Evolutionary conservation across 2,797 vertebrate genomes (phyloP).

Genomic region (Astyanax mexicanus): DNA sequence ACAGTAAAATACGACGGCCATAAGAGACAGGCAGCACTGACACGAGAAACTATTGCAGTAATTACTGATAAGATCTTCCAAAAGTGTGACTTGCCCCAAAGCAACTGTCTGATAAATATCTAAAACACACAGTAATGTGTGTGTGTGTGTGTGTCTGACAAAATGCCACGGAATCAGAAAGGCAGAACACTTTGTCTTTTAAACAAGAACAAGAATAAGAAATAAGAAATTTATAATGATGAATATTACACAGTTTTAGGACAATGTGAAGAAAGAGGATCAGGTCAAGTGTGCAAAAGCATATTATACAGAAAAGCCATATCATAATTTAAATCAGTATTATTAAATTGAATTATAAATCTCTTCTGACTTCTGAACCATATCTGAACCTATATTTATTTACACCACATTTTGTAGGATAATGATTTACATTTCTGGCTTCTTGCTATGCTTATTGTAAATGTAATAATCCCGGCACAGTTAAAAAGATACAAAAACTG

Average conservation of each 20-base stretch:
- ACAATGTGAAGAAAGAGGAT: too few species aligned
- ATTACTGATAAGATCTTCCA: background rate
- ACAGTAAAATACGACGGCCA: background rate
- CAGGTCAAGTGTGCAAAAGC: background rate
- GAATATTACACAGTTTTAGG: background rate
- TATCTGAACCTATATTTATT: background rate
- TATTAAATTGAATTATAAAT: too few species aligned
- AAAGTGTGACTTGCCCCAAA: background rate
- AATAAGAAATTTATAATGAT: background rate
- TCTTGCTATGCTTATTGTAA: background rate
- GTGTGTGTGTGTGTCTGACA: background rate
- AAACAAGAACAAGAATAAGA: background rate
- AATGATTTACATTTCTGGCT: background rate
- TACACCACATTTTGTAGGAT: background rate
- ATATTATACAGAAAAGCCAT: background rate
- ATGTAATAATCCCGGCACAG: too few species aligned
- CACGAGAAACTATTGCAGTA: background rate
- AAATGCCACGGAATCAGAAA: background rate
- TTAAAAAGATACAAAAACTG: background rate
- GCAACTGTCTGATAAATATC: slow-evolving; percentile 4
- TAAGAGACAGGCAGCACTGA: background rate
- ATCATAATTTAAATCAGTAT: too few species aligned
- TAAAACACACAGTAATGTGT: background rate
- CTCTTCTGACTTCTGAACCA: too few species aligned
- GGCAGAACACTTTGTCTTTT: background rate